Conservation (phyloP, 2,888 invertebrate species). For the Macaria liturata region DNA sequence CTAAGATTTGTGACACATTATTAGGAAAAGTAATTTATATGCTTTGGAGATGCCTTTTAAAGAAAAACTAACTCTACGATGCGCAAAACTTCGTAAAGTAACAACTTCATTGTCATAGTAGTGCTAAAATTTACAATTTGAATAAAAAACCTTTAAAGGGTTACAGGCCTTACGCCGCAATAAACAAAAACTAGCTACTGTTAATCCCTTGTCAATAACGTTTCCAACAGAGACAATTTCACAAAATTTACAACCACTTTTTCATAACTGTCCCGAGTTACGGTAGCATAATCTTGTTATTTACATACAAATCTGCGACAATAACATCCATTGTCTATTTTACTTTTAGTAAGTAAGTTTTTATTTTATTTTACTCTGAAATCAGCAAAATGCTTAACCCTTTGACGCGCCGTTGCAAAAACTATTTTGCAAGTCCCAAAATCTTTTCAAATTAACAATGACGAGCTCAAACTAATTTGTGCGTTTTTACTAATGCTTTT, state of each 20-base stretch:
- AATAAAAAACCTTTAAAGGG: no score
- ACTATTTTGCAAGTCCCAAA: constrained; percentile 44
- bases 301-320: constrained; percentile 76
- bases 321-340: constrained; percentile 59
- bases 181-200: constrained; percentile 48
- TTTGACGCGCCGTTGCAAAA: constrained; percentile 65
- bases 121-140: no score
- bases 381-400: constrained; percentile 65
- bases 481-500: constrained; percentile 39
- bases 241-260: constrained; percentile 48
- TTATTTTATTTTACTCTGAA: constrained; percentile 23
- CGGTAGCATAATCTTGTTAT: constrained; percentile 80
- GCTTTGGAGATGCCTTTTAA: no score
- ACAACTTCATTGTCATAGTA: no score
- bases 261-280: constrained; percentile 55
- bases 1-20: no score
- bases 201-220: constrained; percentile 41
- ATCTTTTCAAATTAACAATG: constrained; percentile 41
- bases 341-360: constrained; percentile 18
- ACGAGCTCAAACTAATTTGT: constrained; percentile 46
- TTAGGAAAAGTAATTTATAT: no score
- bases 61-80: no score
- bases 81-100: no score
- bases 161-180: background rate
- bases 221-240: constrained; percentile 54